Percentiles rank a stretch among this genome's conserved stretches.
These are phyloP conservation scores for Drosophila ohnishii DNA, from an alignment of 1,140 invertebrate genomes.

Conservation along the genomic window DNA sequence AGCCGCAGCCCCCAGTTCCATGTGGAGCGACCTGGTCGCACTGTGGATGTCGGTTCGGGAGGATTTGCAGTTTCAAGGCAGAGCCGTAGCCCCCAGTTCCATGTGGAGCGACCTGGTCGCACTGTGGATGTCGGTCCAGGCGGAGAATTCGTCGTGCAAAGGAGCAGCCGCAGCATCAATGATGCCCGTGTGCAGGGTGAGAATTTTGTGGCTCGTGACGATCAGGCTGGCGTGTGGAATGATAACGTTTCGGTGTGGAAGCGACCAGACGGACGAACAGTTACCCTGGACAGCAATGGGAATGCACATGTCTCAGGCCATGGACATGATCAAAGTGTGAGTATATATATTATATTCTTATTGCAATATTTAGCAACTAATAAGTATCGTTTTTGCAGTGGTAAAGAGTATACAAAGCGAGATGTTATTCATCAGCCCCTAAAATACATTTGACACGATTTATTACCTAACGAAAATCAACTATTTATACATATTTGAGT, in stretches of 20 bases:
- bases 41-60: slow-evolving; percentile 10
- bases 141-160: slow-evolving; percentile 29
- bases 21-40: slow-evolving; percentile 23
- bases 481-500: neutral
- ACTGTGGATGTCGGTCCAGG: slow-evolving; percentile 13
- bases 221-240: slow-evolving; percentile 59
- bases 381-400: slow-evolving; percentile 5
- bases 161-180: slow-evolving; percentile 33
- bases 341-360: neutral
- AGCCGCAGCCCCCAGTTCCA: slow-evolving; percentile 17
- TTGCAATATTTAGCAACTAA: neutral
- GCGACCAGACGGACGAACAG: slow-evolving; percentile 57
- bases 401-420: neutral
- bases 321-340: neutral
- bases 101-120: slow-evolving; percentile 25
- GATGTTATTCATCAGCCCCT: neutral
- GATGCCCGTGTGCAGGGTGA: slow-evolving; percentile 51
- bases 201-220: slow-evolving; percentile 47
- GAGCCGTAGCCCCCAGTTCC: slow-evolving; percentile 10
- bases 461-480: too few species aligned
- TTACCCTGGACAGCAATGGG: slow-evolving; percentile 22
- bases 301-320: slow-evolving; percentile 25
- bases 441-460: neutral
- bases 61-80: slow-evolving; percentile 11
- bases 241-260: slow-evolving; percentile 48